phyloP scores from a whole-genome alignment of 2,797 vertebrate species.

The Trachurus trachurus region DNA sequence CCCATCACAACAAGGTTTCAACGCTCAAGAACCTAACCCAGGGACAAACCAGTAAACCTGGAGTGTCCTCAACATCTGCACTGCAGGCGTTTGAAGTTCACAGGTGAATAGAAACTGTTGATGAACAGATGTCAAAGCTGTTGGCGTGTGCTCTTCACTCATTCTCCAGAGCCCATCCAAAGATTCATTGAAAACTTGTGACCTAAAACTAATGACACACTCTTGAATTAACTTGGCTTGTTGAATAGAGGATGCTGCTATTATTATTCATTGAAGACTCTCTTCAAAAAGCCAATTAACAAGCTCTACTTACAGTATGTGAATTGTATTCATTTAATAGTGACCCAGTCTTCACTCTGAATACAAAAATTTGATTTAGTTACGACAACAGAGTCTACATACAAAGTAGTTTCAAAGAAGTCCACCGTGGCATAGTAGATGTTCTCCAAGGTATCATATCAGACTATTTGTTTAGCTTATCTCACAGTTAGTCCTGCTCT shows the following conservation, averaged over 20 bases:
- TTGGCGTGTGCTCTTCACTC: neutral
- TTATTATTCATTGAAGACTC: slow-evolving; percentile 60
- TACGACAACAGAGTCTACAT: neutral
- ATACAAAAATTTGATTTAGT: slow-evolving; percentile 40
- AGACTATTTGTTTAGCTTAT: neutral
- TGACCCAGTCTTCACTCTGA: slow-evolving; percentile 49
- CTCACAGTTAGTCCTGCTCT: neutral
- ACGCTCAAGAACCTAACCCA: too few relatives aligned
- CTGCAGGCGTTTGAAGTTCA: slow-evolving; percentile 23
- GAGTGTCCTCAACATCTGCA: neutral
- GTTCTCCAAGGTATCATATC: neutral
- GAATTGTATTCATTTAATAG: slow-evolving; percentile 54
- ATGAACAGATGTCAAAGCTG: slow-evolving; percentile 21
- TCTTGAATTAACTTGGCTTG: slow-evolving; percentile 56
- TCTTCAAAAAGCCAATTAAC: slow-evolving; percentile 69
- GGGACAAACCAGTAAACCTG: neutral
- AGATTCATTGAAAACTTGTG: slow-evolving; percentile 33
- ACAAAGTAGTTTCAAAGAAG: slow-evolving; percentile 16
- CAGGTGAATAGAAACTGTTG: slow-evolving; percentile 7
- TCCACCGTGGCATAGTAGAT: neutral
- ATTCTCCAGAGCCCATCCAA: slow-evolving; percentile 7
- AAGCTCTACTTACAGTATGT: slow-evolving; percentile 57
- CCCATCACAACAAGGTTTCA: too few relatives aligned
- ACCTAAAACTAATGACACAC: slow-evolving; percentile 64
- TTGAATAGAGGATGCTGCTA: slow-evolving; percentile 46